These are phyloP conservation scores for zebrafish (Danio rerio) DNA, from an alignment of 2,113 vertebrate genomes.

Conservation along the genomic window DNA sequence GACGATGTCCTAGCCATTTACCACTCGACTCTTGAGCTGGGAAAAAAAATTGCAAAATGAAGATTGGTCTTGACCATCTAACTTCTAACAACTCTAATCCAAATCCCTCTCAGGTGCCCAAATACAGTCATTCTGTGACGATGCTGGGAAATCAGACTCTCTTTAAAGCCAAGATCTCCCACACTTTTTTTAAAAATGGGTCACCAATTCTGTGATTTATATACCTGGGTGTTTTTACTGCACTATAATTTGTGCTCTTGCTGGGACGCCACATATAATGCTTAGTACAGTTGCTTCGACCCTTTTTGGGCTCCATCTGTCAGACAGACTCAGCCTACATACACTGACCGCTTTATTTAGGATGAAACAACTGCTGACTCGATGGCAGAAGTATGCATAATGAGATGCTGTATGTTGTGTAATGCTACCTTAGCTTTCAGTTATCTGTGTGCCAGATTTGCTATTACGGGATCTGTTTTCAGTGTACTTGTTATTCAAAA, in stretches of 20 bases:
- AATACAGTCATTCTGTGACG: not conserved
- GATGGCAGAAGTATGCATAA: not conserved
- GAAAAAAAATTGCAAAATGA: slow-evolving; percentile 18
- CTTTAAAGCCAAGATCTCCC: slow-evolving; percentile 54
- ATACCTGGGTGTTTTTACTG: slow-evolving; percentile 50
- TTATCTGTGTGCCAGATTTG: not conserved
- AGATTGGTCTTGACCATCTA: not conserved
- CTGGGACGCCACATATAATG: not conserved
- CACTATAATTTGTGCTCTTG: not conserved
- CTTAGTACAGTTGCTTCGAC: slow-evolving; percentile 20
- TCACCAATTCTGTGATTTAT: slow-evolving; percentile 32
- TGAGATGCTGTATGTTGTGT: slow-evolving; percentile 3
- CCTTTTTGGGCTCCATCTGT: slow-evolving; percentile 1
- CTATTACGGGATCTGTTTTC: not conserved
- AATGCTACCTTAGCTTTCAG: not conserved
- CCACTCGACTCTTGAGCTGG: not conserved
- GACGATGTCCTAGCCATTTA: not conserved
- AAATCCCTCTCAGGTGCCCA: slow-evolving; percentile 19
- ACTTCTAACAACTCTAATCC: not conserved
- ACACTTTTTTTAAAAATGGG: slow-evolving; percentile 37
- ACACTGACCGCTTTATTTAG: not conserved
- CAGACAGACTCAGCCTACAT: not conserved
- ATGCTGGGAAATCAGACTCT: slow-evolving; percentile 28
- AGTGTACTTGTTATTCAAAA: not conserved
- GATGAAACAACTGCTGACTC: not conserved